phyloP scores from a whole-genome alignment of 2,113 vertebrate genomes.

The Thalassoma bifasciatum region DNA sequence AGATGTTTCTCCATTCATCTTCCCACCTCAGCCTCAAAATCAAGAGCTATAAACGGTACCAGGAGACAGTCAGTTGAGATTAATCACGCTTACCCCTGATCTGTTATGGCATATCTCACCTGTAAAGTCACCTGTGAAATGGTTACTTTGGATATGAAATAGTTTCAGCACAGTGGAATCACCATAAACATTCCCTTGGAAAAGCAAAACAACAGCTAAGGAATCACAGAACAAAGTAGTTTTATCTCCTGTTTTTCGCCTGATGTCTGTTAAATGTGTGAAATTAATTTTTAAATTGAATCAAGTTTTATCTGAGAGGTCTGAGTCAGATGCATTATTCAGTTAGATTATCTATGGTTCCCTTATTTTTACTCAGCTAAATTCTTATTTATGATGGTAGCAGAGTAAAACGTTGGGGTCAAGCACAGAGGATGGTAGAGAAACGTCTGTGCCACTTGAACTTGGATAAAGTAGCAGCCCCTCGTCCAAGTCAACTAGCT shows the following conservation, averaged over 20 bases:
- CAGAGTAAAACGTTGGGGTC: constrained; percentile 31
- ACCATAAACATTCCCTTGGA: not conserved
- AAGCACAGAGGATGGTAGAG: constrained; percentile 16
- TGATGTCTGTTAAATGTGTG: too few relatives aligned
- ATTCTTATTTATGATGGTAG: constrained; percentile 50
- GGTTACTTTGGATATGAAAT: constrained; percentile 38
- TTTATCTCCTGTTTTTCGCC: too few relatives aligned
- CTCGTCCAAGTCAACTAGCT: constrained; percentile 10
- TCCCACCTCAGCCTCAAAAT: constrained; percentile 54
- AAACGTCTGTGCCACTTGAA: constrained; percentile 28
- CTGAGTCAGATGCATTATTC: too few relatives aligned
- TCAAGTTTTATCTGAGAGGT: too few relatives aligned
- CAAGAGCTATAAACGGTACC: constrained; percentile 57
- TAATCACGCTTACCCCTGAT: constrained; percentile 67
- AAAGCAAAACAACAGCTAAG: constrained; percentile 10
- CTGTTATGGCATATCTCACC: constrained; percentile 58
- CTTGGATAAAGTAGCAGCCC: constrained; percentile 12
- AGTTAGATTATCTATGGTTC: too few relatives aligned
- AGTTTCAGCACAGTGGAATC: not conserved
- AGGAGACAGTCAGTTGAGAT: constrained; percentile 54
- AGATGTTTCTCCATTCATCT: too few relatives aligned
- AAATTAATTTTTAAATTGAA: too few relatives aligned
- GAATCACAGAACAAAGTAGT: too few relatives aligned
- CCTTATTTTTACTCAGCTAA: constrained; percentile 8
- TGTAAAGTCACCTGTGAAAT: constrained; percentile 66